Base-by-base conservation (phyloP, 2,797 vertebrate species). In the Xenopus petersii region DNA sequence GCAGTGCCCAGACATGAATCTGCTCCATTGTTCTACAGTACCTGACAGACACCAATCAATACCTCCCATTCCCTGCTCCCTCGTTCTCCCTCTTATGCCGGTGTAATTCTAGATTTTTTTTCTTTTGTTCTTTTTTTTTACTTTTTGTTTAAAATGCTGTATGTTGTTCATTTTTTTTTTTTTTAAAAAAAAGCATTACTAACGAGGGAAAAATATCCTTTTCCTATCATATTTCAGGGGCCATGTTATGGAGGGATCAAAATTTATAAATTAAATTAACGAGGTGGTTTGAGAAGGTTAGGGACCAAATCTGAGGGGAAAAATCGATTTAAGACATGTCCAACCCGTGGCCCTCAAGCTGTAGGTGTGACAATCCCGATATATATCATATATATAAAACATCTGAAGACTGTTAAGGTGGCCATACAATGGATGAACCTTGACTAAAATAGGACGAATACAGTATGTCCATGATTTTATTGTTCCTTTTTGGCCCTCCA, bases 21-120 rank as follows among this genome's bases (percentile, higher is more conserved):
- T 13, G 42, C n/a, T 78, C 80, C 80, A 81, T 81, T 81, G 82
- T 83, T 81, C 82, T 17, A 70, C 79, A 59, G 67, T 75, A 71
- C 74, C 80, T 81, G 82, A 83, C 80, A 81, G 82, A 81, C 82
- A 77, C 75, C 79, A 79, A 80, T 83, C 82, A 80, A 83, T 83
- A 81, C 66, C 30, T 64, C 26, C 49, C 74, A 51, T 71, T 36
- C 74, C 58, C 74, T 65, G 73, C 82, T 51, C 82, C 33, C 55
- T 56, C 59, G 64, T 63, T 76, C 68, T 71, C 56, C 62, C 74
- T 71, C 68, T 61, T 49, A 26, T 70, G 61, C 64, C 58, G 62
- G 64, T 72, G 67, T 67, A 70, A 74, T 69, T 64, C 60, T 62
- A 74, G 62, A 70, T 70, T 59, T 76, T 56, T 70, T 60, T 66